These are phyloP conservation scores for Melanogrammus aeglefinus DNA, from an alignment of 2,797 vertebrate genomes.

Conservation along the genomic window DNA sequence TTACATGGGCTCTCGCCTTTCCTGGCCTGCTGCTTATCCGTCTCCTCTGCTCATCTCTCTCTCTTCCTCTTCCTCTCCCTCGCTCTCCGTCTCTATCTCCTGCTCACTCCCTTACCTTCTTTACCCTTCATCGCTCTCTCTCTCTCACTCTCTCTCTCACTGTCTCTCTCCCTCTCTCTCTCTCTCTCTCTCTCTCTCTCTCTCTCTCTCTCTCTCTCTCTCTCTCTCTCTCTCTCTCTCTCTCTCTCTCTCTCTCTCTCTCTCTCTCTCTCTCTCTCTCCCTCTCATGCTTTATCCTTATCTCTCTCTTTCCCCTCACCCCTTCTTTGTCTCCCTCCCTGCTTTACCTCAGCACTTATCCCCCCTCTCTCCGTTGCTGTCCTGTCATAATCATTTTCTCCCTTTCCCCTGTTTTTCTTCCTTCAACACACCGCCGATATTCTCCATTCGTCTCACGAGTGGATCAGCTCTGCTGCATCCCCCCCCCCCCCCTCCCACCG, in stretches of 20 bases:
- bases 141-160: not conserved
- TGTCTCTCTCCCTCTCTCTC: not conserved
- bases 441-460: constrained; percentile 44
- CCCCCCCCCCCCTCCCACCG: not conserved
- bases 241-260: not conserved
- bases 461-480: constrained; percentile 40
- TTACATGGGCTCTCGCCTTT: constrained; percentile 76
- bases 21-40: constrained; percentile 71
- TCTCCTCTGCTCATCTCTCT: constrained; percentile 54
- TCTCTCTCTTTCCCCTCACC: constrained; percentile 36
- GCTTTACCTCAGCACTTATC: constrained; percentile 24
- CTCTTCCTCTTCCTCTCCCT: constrained; percentile 19
- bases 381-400: constrained; percentile 21
- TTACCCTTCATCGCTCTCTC: not conserved
- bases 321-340: constrained; percentile 26
- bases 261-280: not conserved
- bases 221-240: not conserved
- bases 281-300: constrained; percentile 29
- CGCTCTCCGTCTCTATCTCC: constrained; percentile 13
- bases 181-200: not conserved
- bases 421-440: constrained; percentile 30
- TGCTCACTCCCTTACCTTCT: constrained; percentile 33
- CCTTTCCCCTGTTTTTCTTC: constrained; percentile 27
- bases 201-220: constrained; percentile 2
- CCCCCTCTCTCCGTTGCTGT: constrained; percentile 30